A percentile compares a stretch with the other conserved stretches of the same genome.
Conservation (phyloP, 2,888 invertebrate genomes). For the Scrobipalpa atriplicella region DNA sequence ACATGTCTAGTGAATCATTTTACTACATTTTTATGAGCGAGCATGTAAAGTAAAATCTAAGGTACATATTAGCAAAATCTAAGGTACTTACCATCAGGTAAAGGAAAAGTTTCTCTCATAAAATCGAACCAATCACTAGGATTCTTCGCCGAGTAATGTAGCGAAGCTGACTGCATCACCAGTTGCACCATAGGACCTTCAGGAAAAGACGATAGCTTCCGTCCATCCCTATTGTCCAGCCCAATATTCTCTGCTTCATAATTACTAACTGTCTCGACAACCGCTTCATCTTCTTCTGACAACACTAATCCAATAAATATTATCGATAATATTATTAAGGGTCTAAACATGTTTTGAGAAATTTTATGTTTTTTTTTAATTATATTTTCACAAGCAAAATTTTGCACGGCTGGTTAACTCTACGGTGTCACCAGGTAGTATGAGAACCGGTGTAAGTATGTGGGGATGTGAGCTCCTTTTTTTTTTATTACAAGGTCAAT, state of each 20-base stretch:
- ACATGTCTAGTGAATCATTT: too few species aligned
- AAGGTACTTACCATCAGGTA: slow-evolving; percentile 52
- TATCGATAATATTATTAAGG: slow-evolving; percentile 31
- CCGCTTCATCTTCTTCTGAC: slow-evolving; percentile 42
- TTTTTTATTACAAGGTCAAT: slow-evolving; percentile 16
- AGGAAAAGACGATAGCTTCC: slow-evolving; percentile 41
- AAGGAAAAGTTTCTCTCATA: slow-evolving; percentile 48
- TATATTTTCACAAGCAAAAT: background rate
- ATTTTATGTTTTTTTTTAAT: background rate
- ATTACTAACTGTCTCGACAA: slow-evolving; percentile 34
- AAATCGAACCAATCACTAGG: slow-evolving; percentile 48
- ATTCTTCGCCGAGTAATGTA: slow-evolving; percentile 42
- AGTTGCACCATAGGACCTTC: slow-evolving; percentile 44
- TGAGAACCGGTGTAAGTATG: background rate
- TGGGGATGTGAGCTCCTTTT: slow-evolving; percentile 2
- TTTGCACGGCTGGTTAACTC: slow-evolving; percentile 11
- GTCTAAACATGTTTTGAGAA: too few species aligned
- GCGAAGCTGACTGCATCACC: slow-evolving; percentile 43
- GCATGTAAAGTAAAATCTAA: too few species aligned
- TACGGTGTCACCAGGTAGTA: slow-evolving; percentile 17
- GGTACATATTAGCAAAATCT: too few species aligned
- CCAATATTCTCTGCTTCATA: slow-evolving; percentile 23
- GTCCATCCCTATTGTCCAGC: slow-evolving; percentile 38
- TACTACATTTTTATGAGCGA: too few species aligned
- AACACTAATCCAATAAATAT: slow-evolving; percentile 38